Conservation (phyloP, 2,888 invertebrate species). For the Sylvicola cinctus region DNA sequence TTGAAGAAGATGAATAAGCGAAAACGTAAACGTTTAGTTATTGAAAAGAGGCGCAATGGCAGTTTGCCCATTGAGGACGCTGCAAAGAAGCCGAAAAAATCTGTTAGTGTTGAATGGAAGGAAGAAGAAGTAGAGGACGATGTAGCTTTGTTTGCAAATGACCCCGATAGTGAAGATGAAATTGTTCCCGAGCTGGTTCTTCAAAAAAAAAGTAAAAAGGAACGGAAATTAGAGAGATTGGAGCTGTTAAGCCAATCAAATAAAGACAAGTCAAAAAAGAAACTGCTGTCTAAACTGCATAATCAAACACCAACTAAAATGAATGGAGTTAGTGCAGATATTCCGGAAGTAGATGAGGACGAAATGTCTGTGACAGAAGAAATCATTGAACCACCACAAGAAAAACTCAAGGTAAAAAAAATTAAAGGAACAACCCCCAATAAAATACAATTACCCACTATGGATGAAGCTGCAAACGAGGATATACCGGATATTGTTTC, state of each 20-base stretch:
- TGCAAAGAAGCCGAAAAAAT: constrained; percentile 8
- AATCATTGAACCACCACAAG: not conserved
- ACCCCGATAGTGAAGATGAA: not conserved
- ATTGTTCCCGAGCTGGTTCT: too few species aligned
- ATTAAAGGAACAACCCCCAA: constrained; percentile 1
- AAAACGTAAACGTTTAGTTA: constrained; percentile 18
- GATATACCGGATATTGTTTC: too few species aligned
- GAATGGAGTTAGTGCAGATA: constrained; percentile 3
- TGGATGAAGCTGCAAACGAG: too few species aligned
- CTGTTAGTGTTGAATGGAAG: constrained; percentile 7
- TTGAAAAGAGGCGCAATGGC: constrained; percentile 4
- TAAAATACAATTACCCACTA: constrained; percentile 1
- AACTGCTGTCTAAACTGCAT: constrained; percentile 9
- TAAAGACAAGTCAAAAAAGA: constrained; percentile 5
- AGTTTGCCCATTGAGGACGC: not conserved
- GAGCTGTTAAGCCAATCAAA: constrained; percentile 12
- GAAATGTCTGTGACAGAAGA: constrained; percentile 4
- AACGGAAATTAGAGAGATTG: constrained; percentile 18
- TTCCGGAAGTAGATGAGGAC: constrained; percentile 5
- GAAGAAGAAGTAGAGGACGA: constrained; percentile 8
- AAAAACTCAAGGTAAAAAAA: constrained; percentile 1
- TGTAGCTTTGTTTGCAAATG: not conserved
- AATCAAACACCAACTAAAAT: constrained; percentile 10
- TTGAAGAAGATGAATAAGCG: constrained; percentile 27
- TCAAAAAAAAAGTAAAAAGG: constrained; percentile 8